Base-by-base conservation (phyloP, 2,888 invertebrate genomes). In the Atherix ibis region DNA sequence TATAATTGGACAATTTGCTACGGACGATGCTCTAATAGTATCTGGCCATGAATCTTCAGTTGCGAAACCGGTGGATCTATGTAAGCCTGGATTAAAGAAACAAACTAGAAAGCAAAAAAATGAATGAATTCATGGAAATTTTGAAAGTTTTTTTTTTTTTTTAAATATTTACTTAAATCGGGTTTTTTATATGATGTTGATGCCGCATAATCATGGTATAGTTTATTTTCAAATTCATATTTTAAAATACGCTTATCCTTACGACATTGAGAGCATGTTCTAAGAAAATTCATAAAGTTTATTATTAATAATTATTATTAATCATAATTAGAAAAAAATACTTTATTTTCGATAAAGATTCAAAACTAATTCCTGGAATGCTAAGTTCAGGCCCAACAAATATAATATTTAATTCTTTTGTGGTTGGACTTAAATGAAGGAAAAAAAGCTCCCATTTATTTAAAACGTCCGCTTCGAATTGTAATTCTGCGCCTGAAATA, bases 371-470 rank as follows among this genome's bases (percentile, higher is more conserved):
- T n/a, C n/a, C n/a, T n/a, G n/a, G n/a, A n/a, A n/a, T n/a, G n/a
- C n/a, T n/a, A n/a, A 80, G 54, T 45, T 78, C 75, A 0, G 73
- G 71, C 1, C 77, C 77, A 18, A 77, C 56, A 31, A 81, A 71
- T 1, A 71, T 67, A 2, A 81, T 56, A 31, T 60, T 64, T 3
- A 80, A 46, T 25, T 58, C 63, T 32, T 64, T 63, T 1, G 76
- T 45, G 0, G 63, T 56, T 1, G 76, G 72, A 4, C 68, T 52
- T 19, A 76, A 62, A 49, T 80, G 79, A 1, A 79, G 51, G 40
- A 79, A 70, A 49, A 78, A 70, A 26, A 68, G 63, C 47, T 80
- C 80, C 80, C 80, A 81, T 38, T 76, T 76, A 34, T 68, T 66
- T 3, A 78, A 56, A 10, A 68, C 65, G 40, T 73, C 71, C 0